Evolutionary conservation across 1,140 invertebrate genomes (phyloP), one percentile per base, ranked within the genome.

Genomic region (Episyrphus balteatus): DNA sequence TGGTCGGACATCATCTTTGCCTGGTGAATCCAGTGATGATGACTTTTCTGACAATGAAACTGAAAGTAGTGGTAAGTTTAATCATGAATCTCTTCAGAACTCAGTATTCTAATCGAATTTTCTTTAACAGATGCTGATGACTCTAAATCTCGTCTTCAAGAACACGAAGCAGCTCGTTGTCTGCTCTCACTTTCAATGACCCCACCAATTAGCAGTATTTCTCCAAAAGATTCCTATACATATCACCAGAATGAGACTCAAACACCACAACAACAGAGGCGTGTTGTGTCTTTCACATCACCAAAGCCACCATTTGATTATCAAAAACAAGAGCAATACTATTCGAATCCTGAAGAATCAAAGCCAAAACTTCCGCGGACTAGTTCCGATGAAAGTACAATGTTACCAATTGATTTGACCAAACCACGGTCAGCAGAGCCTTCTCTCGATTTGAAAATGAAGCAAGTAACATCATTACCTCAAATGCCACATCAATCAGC

Each of bases 121-220:
- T 42, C 26, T 32, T 44, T n/a, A 17, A 15, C 62, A 78, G 75
- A 76, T 58, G 75, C 75, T 3, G 75, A 77, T 55, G 70, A 73
- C 19, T 75, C 67, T 44, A 77, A 77, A 56, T 76, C 77, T 3
- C 70, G 78, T 14, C 61, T 79, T 42, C 75, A 84, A 51, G 89
- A 93, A 62, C 84, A 89, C 54, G 91, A 94, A 72, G 89, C 88
- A 2, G 90, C 89, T 0, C 81, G 84, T 49, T 87, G 90, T 61
- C 68, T 95, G 32, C 66, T 94, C 11, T 87, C 86, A 51, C 70
- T 93, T 11, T 84, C 83, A 0, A 78, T 61, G 73, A 73, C 59
- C 45, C 66, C 57, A 42, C 70, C 49, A 21, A 61, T 66, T 49
- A 60, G 57, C 15, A 65, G 57, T 30, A 53, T 61, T 1, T 55